phyloP scores from a whole-genome alignment of 2,888 invertebrate species.

The Torymus tubicola region DNA sequence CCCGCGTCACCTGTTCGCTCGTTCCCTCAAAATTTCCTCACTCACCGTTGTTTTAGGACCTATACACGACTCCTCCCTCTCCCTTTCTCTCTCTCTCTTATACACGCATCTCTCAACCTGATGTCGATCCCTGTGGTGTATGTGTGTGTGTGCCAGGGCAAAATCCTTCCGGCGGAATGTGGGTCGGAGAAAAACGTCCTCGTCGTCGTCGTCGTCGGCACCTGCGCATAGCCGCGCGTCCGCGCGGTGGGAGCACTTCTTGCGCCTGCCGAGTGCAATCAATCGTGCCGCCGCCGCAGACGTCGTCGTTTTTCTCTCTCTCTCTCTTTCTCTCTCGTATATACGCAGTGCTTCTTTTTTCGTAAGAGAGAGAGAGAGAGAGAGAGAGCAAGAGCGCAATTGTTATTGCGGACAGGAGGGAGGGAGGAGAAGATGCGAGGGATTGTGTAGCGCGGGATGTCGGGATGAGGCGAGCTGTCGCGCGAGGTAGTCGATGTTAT shows the following conservation, averaged over 20 bases:
- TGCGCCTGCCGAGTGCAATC: constrained; percentile 67
- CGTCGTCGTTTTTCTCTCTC: constrained; percentile 46
- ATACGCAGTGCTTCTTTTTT: too few relatives aligned
- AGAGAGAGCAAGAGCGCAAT: too few relatives aligned
- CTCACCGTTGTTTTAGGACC: neutral
- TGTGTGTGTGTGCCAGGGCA: constrained; percentile 56
- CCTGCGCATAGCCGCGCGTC: constrained; percentile 71
- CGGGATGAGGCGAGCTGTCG: constrained; percentile 39
- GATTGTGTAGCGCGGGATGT: constrained; percentile 15
- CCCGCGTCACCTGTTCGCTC: neutral
- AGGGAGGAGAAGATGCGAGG: neutral
- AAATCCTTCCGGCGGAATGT: constrained; percentile 70
- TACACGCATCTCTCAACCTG: too few relatives aligned
- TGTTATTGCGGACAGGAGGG: neutral
- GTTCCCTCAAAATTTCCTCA: neutral
- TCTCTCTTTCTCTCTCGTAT: constrained; percentile 41
- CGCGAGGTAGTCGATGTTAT: constrained; percentile 34
- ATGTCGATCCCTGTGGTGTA: too few relatives aligned
- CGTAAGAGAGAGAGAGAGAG: too few relatives aligned
- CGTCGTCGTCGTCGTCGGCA: constrained; percentile 59
- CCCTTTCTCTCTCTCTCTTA: too few relatives aligned
- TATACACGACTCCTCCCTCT: too few relatives aligned
- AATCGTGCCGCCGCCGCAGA: constrained; percentile 69
- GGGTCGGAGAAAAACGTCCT: constrained; percentile 66
- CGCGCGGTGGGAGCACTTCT: constrained; percentile 62